These are phyloP conservation scores for Xyrichtys novacula DNA, from an alignment of 2,797 vertebrate genomes.

Conservation along the genomic window DNA sequence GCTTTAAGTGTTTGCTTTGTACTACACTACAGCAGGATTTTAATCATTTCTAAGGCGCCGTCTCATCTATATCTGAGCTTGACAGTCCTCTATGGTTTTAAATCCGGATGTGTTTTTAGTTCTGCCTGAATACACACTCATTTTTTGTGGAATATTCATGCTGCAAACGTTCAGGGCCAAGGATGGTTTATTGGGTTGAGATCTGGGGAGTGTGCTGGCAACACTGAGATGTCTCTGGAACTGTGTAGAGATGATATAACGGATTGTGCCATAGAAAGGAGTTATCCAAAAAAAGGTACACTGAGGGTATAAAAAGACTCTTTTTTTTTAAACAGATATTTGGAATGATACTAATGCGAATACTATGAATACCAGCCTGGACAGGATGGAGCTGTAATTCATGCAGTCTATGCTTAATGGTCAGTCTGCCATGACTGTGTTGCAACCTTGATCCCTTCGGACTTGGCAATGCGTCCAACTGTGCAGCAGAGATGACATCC, in stretches of 20 bases:
- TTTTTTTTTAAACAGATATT: conserved; percentile 16
- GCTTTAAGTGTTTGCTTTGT: conserved; percentile 9
- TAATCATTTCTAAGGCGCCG: neutral
- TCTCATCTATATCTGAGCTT: conserved; percentile 11
- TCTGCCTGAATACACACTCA: conserved; percentile 3
- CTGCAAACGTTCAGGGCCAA: conserved; percentile 21
- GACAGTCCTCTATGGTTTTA: conserved; percentile 11
- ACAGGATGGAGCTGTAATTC: conserved; percentile 10
- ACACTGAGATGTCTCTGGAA: conserved; percentile 34
- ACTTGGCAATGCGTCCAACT: conserved; percentile 13
- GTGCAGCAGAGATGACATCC: conserved; percentile 39
- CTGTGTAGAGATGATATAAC: conserved; percentile 25
- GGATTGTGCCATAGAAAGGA: conserved; percentile 26
- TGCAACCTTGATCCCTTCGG: conserved; percentile 52
- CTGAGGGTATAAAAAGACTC: conserved; percentile 16
- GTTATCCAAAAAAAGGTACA: conserved; percentile 8
- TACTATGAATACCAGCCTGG: neutral
- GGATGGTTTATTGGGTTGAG: conserved; percentile 32
- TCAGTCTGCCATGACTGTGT: conserved; percentile 30
- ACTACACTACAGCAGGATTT: conserved; percentile 9
- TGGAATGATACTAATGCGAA: conserved; percentile 20
- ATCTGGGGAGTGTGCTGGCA: conserved; percentile 23
- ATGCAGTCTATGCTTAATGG: conserved; percentile 41
- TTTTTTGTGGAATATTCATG: conserved; percentile 26
- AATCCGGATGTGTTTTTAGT: conserved; percentile 15